Conservation (phyloP, 2,113 vertebrate genomes). For the Hippocampus guttulatus region DNA sequence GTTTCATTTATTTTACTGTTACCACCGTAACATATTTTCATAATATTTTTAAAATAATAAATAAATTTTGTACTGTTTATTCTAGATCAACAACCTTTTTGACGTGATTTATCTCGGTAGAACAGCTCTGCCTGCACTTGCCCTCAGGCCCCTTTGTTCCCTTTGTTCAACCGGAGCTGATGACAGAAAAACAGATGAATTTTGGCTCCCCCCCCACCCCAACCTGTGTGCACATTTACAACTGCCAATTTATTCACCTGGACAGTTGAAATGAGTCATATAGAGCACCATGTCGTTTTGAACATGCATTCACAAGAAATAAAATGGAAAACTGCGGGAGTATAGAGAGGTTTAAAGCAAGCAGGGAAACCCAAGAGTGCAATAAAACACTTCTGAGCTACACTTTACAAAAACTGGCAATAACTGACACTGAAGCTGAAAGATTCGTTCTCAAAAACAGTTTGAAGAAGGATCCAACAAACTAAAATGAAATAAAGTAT, state of each 20-base stretch:
- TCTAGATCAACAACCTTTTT: constrained; percentile 52
- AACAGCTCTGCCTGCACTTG: constrained; percentile 33
- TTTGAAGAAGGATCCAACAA: too few species aligned
- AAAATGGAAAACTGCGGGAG: not conserved
- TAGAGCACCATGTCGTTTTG: too few species aligned
- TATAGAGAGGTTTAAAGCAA: not conserved
- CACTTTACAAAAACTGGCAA: too few species aligned
- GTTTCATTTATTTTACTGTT: constrained; percentile 22
- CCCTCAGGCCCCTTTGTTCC: constrained; percentile 37
- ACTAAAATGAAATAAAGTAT: too few species aligned
- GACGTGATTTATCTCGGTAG: constrained; percentile 35
- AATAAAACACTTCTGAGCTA: not conserved
- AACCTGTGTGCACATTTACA: too few species aligned
- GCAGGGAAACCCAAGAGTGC: not conserved
- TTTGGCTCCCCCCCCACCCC: constrained; percentile 34
- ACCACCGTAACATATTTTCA: constrained; percentile 42
- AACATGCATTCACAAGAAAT: not conserved
- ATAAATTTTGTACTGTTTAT: constrained; percentile 32
- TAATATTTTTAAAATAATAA: constrained; percentile 23
- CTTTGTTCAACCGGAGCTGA: constrained; percentile 31
- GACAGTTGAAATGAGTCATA: not conserved
- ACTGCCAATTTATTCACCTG: not conserved
- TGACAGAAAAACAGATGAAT: constrained; percentile 51
- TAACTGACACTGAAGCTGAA: too few species aligned
- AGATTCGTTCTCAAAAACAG: too few species aligned